These are phyloP conservation scores for Drosophila littoralis DNA, from an alignment of 1,140 invertebrate genomes.

Conservation along the genomic window DNA sequence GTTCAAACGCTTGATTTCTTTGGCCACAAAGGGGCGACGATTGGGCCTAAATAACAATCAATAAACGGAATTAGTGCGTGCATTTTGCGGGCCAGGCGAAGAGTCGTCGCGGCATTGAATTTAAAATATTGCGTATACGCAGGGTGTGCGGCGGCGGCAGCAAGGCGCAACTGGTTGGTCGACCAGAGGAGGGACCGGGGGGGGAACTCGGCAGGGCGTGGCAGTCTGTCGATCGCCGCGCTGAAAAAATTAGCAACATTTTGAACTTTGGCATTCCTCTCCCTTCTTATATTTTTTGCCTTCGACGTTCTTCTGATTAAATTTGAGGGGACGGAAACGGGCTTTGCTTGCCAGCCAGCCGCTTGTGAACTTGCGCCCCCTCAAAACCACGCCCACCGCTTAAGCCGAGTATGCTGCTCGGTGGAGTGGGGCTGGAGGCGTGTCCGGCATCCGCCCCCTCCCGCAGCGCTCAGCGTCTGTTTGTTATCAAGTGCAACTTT, in stretches of 20 bases:
- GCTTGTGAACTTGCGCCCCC: slow-evolving; percentile 30
- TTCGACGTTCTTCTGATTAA: slow-evolving; percentile 56
- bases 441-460: slow-evolving; percentile 11
- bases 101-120: background rate
- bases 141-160: slow-evolving; percentile 7
- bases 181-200: background rate
- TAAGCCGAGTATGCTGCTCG: too few relatives aligned
- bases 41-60: slow-evolving; percentile 26
- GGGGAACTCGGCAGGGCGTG: background rate
- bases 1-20: background rate
- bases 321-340: slow-evolving; percentile 31
- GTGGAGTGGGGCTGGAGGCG: background rate
- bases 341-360: slow-evolving; percentile 18
- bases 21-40: slow-evolving; percentile 5
- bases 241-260: slow-evolving; percentile 45
- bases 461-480: slow-evolving; percentile 6
- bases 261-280: slow-evolving; percentile 67
- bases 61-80: slow-evolving; percentile 3
- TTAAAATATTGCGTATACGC: slow-evolving; percentile 61
- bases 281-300: slow-evolving; percentile 4
- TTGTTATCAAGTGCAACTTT: slow-evolving; percentile 41
- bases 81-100: background rate
- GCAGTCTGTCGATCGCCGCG: background rate
- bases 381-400: too few relatives aligned
- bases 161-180: slow-evolving; percentile 42